Percentiles rank a stretch among this genome's conserved stretches.
Conservation (phyloP, 2,888 invertebrate species). For the Cataglyphis cursor region DNA sequence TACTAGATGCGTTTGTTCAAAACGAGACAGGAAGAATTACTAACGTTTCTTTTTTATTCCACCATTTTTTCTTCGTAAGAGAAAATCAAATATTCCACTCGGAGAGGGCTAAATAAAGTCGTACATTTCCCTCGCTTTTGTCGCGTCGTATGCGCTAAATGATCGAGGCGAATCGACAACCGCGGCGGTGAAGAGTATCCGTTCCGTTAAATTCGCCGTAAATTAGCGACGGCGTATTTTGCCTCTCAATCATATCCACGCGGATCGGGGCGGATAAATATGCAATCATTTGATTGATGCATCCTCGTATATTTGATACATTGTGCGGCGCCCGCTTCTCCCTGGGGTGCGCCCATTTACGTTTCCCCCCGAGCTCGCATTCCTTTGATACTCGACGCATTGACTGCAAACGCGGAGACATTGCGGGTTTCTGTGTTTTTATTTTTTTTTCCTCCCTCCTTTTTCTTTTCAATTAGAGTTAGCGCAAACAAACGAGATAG, state of each 20-base stretch:
- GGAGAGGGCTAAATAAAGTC: not conserved
- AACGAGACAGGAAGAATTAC: not conserved
- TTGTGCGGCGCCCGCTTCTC: conserved; percentile 16
- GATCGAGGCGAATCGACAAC: not conserved
- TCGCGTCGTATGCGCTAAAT: not conserved
- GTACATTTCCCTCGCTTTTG: not conserved
- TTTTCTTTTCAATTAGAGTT: conserved; percentile 19
- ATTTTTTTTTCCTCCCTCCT: not conserved
- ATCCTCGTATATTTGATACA: conserved; percentile 35
- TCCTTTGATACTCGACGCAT: conserved; percentile 37
- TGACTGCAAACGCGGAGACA: conserved; percentile 34
- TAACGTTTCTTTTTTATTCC: not conserved
- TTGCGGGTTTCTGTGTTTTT: conserved; percentile 16
- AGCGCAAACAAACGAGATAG: not conserved
- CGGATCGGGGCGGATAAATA: conserved; percentile 18
- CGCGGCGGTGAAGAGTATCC: not conserved
- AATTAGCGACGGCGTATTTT: conserved; percentile 14
- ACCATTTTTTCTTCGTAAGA: not conserved
- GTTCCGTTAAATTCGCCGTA: conserved; percentile 6
- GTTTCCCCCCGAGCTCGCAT: conserved; percentile 27
- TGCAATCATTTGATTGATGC: conserved; percentile 53
- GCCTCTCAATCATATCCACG: not conserved
- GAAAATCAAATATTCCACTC: not conserved
- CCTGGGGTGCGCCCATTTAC: conserved; percentile 33
- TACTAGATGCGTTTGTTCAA: not conserved